Percentiles rank a stretch among this genome's conserved stretches.
phyloP scores from a whole-genome alignment of 2,113 vertebrate species.

The Lucifuga dentata region DNA sequence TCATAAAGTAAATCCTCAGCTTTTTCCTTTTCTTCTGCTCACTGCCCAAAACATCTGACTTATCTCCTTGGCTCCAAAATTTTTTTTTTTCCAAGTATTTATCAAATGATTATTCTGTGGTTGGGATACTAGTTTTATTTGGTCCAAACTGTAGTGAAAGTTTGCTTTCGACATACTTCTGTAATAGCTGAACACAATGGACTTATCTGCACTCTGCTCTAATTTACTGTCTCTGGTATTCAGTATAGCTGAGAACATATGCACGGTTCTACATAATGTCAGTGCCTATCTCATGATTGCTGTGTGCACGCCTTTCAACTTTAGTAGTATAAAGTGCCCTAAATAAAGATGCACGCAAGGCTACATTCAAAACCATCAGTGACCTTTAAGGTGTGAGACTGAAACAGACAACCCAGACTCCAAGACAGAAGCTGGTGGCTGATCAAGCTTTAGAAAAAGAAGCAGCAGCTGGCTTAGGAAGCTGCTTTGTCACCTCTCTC shows the following conservation, averaged over 20 bases:
- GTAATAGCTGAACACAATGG: not conserved
- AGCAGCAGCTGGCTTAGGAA: slow-evolving; percentile 52
- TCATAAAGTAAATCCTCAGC: no score
- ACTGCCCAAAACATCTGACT: no score
- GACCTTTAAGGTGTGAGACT: slow-evolving; percentile 40
- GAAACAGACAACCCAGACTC: slow-evolving; percentile 21
- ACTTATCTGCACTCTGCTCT: slow-evolving; percentile 22
- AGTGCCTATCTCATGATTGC: not conserved
- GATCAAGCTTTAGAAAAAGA: slow-evolving; percentile 26
- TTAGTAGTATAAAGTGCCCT: slow-evolving; percentile 1
- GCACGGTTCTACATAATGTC: slow-evolving; percentile 19
- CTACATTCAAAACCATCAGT: not conserved
- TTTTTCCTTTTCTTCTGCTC: no score
- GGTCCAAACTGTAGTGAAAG: no score
- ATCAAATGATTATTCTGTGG: no score
- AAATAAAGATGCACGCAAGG: slow-evolving; percentile 12
- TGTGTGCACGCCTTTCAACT: not conserved
- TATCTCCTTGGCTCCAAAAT: no score
- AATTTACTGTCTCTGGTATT: no score
- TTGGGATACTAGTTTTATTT: no score
- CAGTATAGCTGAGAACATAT: slow-evolving; percentile 13
- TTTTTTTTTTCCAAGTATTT: no score
- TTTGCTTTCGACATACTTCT: no score
- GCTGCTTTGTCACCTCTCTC: slow-evolving; percentile 47
- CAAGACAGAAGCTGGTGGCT: slow-evolving; percentile 38